These are phyloP conservation scores for Chascanopsetta lugubris DNA, from an alignment of 2,113 vertebrate genomes.

Conservation along the genomic window DNA sequence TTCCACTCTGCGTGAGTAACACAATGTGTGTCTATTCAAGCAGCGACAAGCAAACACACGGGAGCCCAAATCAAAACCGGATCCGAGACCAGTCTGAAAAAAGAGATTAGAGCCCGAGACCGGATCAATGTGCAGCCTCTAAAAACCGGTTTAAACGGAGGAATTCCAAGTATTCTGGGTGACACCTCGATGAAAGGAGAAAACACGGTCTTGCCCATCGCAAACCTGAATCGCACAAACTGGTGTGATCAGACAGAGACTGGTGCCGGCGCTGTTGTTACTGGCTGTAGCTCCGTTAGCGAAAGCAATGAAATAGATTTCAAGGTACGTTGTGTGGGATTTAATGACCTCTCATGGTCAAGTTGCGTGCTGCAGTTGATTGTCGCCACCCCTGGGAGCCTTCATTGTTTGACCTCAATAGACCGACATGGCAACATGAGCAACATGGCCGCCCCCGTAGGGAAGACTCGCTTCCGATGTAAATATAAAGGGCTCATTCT, in stretches of 20 bases:
- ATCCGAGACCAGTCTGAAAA: slow-evolving; percentile 29
- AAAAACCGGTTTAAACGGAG: slow-evolving; percentile 39
- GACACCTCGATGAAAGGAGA: slow-evolving; percentile 14
- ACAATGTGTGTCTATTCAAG: slow-evolving; percentile 9
- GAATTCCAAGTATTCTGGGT: slow-evolving; percentile 35
- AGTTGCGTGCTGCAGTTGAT: no score
- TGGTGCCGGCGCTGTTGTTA: background rate
- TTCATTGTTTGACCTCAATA: no score
- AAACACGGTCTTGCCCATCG: slow-evolving; percentile 1
- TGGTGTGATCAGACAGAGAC: background rate
- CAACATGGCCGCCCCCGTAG: no score
- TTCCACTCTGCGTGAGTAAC: slow-evolving; percentile 15
- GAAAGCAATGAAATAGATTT: no score
- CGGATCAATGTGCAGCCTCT: slow-evolving; percentile 7
- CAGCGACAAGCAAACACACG: slow-evolving; percentile 3
- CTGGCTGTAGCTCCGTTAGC: no score
- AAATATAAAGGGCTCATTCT: no score
- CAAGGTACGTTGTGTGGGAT: no score
- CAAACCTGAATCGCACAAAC: background rate
- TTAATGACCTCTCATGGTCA: no score
- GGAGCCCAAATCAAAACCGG: slow-evolving; percentile 10
- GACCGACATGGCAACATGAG: no score
- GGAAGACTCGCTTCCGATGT: no score
- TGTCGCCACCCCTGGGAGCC: no score
- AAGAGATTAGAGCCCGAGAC: slow-evolving; percentile 9